phyloP scores from a whole-genome alignment of 2,113 vertebrate species.

The Alosa alosa region DNA sequence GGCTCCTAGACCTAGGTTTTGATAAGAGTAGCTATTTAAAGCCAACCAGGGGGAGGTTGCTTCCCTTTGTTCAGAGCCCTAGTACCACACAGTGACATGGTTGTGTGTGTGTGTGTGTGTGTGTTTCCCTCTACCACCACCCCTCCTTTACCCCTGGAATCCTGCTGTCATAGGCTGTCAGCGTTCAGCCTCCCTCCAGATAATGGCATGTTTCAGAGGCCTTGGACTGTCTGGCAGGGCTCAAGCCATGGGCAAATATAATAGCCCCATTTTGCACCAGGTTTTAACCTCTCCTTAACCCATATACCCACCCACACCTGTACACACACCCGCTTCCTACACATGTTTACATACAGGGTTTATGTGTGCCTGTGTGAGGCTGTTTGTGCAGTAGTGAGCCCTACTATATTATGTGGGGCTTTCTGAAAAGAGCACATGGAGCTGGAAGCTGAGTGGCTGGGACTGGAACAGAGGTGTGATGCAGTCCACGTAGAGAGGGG shows the following conservation, averaged over 20 bases:
- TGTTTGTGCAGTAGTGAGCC: background rate
- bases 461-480: background rate
- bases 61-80: background rate
- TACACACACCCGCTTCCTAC: background rate
- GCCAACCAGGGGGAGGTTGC: conserved; percentile 11
- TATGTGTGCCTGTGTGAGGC: background rate
- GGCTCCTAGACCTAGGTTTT: conserved; percentile 44
- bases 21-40: conserved; percentile 64
- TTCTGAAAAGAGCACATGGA: background rate
- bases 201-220: conserved; percentile 70
- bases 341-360: background rate
- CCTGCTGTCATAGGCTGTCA: conserved; percentile 58
- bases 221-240: conserved; percentile 63
- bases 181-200: conserved; percentile 42
- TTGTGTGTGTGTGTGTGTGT: background rate
- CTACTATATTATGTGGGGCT: too few species aligned
- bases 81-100: background rate
- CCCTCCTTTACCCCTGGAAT: background rate
- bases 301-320: background rate
- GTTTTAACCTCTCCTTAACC: background rate
- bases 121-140: conserved; percentile 16
- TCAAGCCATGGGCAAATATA: background rate
- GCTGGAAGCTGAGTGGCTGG: background rate
- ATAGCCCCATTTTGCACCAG: background rate
- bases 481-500: background rate